Evolutionary conservation across 2,113 vertebrate species (phyloP), one percentile per base, ranked within the genome.

Genomic region (Neotoma lepida): DNA sequence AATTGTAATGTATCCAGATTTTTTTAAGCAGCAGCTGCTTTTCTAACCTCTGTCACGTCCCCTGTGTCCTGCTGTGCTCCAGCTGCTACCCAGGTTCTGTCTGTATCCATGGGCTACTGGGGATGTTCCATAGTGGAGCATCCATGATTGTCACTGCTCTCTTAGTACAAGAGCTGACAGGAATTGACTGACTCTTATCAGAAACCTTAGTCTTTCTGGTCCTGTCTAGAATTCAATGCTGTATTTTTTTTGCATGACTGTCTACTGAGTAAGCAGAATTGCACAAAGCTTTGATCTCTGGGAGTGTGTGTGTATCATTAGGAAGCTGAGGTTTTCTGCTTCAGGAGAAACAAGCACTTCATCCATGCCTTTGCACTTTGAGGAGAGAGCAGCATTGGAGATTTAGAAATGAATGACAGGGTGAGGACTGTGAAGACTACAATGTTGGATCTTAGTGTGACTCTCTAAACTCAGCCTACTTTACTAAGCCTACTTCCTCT

Each of bases 101-200:
- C 41, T 70, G 41, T 30, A 28, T 20, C 41, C 18, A 26, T 2
- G 9, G 61, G 17, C 44, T 51, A 22, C 63, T 51, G 9, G 41
- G 28, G 9, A 64, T 2, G 12, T 30, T 78, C 9, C 54, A 10
- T n/a, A 51, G 30, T 22, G 10, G 12, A 76, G 61, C 12, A 2
- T 66, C 80, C 54, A 18, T n/a, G 9, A 4, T 49, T 17, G 28
- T 54, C 22, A 22, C 54, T 46, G 9, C 14, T 22, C 44, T 49
- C 44, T 49, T 49, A 22, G 44, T 49, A 13, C 84, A 30, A 39
- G 77, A 92, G 7, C 39, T 33, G 49, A 63, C 0, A 20, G 44
- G 35, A 46, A 3, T 0, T 1, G 1, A 3, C 4, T n/a, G 2
- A 6, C 5, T 63, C n/a, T 9, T 17, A 0, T 22, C 6, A 35